A percentile compares a stretch with the other conserved stretches of the same genome.
Evolutionary conservation across 2,797 vertebrate genomes (phyloP).

Genomic region (Loriculus beryllinus): DNA sequence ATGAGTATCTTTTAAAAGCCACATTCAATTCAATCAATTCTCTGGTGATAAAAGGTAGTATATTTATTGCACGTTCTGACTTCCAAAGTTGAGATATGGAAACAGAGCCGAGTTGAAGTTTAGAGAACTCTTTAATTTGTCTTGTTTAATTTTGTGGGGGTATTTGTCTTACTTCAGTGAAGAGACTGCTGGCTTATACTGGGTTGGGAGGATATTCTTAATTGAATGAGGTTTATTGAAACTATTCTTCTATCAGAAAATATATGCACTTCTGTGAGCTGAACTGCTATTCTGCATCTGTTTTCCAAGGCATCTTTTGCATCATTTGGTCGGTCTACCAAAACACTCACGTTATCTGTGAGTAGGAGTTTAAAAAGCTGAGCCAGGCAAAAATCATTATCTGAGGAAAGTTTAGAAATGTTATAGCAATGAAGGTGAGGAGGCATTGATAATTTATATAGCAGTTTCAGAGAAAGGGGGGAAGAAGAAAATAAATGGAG

Average conservation of each 20-base stretch:
- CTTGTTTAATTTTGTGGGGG: not conserved
- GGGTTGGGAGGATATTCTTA: not conserved
- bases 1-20: rapidly evolving
- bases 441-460: not conserved
- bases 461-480: not conserved
- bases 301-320: not conserved
- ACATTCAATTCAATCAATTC: rapidly evolving
- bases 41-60: not conserved
- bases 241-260: not conserved
- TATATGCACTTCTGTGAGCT: not conserved
- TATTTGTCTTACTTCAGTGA: not conserved
- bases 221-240: not conserved
- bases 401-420: not conserved
- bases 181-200: not conserved
- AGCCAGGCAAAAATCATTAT: not conserved
- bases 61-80: not conserved
- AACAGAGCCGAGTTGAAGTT: not conserved
- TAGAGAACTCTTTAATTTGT: not conserved
- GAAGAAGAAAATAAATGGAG: not conserved
- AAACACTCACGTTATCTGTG: not conserved
- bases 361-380: not conserved
- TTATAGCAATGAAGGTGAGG: not conserved
- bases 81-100: not conserved
- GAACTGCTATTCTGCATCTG: not conserved
- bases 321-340: not conserved